Base-by-base conservation (phyloP, 1,140 invertebrate genomes). In the Lepidurus apus region DNA sequence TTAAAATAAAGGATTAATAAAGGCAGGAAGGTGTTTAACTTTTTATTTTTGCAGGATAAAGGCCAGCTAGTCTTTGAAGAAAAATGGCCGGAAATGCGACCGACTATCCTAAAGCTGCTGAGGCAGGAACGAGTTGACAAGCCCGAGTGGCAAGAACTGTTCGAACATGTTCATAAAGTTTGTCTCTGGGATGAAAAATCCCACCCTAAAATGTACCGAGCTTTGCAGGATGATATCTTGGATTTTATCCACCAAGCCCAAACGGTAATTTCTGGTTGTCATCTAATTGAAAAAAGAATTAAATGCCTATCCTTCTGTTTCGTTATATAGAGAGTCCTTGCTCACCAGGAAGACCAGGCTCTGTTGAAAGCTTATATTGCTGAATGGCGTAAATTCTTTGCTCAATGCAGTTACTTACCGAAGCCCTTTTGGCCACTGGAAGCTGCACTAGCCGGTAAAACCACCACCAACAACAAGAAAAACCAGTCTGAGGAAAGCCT, bases 311-410 rank as follows among this genome's bases (percentile, higher is more conserved):
- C 34, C 34, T 34, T 34, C 34, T 3, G 34, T 17, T 65, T 65
- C 53, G 17, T 80, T 83, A 26, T 85, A 5, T 80, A 92, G 87
- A 89, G 94, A 83, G 95, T 98, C 3, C 86, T 97, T 80, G 90
- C 93, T 24, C 94, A 96, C 83, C 89, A 95, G 80, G 96, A 98
- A 84, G 96, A 98, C 83, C 95, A 97, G 85, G 95, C 96, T 8
- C 87, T 98, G 34, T 86, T 99, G 7, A 96, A 96, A 86, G 94
- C 96, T 9, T 99, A 99, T 83, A 98, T 98, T 82, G 90, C 91
- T 9, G 96, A 98, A 86, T 99, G 97, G 97, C 89, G 94, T 73
- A 98, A 97, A 83, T 99, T 98, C 87, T 98, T 98, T 84, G 95
- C 95, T 8, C 96, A 98, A 85, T 98, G 96, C 86, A 93, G 95